These are phyloP conservation scores for Psettodes erumei DNA, from an alignment of 2,113 vertebrate genomes.

Conservation along the genomic window DNA sequence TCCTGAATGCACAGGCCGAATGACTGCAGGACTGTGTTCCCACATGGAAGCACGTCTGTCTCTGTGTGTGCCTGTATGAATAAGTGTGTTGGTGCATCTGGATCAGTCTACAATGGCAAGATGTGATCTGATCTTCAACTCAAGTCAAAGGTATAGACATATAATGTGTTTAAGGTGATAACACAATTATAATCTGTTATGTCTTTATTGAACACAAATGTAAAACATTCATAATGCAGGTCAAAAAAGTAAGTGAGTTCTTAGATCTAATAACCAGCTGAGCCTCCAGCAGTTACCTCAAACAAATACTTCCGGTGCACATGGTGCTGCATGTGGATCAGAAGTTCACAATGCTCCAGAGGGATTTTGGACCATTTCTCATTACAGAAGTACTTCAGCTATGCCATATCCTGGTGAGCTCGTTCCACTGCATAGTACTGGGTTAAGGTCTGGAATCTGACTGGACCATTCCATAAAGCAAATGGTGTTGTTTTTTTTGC, in stretches of 20 bases:
- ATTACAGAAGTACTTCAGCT: no score
- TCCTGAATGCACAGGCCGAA: conserved; percentile 50
- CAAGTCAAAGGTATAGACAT: background rate
- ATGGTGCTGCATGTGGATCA: background rate
- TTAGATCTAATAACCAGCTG: background rate
- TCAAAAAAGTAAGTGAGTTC: background rate
- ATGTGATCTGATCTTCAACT: background rate
- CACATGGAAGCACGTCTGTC: conserved; percentile 2
- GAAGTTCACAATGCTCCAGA: background rate
- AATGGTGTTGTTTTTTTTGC: background rate
- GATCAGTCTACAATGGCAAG: background rate
- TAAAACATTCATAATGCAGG: background rate
- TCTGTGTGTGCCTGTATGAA: conserved; percentile 16
- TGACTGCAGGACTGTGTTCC: conserved; percentile 24
- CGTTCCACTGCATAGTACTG: background rate
- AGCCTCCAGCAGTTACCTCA: no score
- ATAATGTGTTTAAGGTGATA: background rate
- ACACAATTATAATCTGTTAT: background rate
- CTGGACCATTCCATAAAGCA: background rate
- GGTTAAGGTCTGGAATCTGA: background rate
- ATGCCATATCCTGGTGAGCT: background rate
- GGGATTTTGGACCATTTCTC: no score
- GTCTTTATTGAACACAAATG: background rate
- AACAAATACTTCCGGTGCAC: no score
- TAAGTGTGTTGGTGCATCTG: conserved; percentile 2